phyloP scores from a whole-genome alignment of 2,888 invertebrate species.

The Lepidonotus clava region DNA sequence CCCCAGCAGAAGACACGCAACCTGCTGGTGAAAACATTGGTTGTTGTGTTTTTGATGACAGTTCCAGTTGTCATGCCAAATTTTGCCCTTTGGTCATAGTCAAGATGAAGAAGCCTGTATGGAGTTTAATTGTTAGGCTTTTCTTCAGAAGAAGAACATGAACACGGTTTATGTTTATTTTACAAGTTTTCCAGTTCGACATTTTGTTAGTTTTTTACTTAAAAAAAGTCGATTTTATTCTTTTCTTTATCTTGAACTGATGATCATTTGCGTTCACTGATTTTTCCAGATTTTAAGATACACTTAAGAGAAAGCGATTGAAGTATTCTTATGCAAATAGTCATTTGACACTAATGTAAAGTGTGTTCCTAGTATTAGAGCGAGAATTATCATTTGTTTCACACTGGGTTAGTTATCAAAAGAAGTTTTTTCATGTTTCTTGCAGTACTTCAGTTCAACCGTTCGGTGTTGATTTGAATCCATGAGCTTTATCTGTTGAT shows the following conservation, averaged over 20 bases:
- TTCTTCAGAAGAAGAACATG: slow-evolving; percentile 43
- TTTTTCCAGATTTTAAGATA: not conserved
- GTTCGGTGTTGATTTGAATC: slow-evolving; percentile 41
- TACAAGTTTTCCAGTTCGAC: not conserved
- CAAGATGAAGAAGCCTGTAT: slow-evolving; percentile 50
- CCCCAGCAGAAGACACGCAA: not conserved
- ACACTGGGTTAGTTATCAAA: slow-evolving; percentile 44
- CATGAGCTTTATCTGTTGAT: slow-evolving; percentile 32
- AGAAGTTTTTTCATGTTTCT: slow-evolving; percentile 35
- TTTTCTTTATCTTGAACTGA: not conserved
- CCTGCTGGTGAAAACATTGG: slow-evolving; percentile 45
- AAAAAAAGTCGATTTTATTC: not conserved
- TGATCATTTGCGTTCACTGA: not conserved
- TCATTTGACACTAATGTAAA: slow-evolving; percentile 27
- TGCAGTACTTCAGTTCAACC: slow-evolving; percentile 17
- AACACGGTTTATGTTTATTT: not conserved
- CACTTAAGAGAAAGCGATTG: not conserved
- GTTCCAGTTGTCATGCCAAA: slow-evolving; percentile 46
- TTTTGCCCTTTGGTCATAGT: slow-evolving; percentile 54
- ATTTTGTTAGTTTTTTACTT: not conserved
- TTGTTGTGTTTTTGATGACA: slow-evolving; percentile 54
- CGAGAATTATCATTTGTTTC: not conserved
- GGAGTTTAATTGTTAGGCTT: slow-evolving; percentile 48
- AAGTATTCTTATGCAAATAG: slow-evolving; percentile 41
- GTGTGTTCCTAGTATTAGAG: slow-evolving; percentile 31